These are phyloP conservation scores for Oeneis ivallda DNA, from an alignment of 2,888 invertebrate genomes.

Conservation along the genomic window DNA sequence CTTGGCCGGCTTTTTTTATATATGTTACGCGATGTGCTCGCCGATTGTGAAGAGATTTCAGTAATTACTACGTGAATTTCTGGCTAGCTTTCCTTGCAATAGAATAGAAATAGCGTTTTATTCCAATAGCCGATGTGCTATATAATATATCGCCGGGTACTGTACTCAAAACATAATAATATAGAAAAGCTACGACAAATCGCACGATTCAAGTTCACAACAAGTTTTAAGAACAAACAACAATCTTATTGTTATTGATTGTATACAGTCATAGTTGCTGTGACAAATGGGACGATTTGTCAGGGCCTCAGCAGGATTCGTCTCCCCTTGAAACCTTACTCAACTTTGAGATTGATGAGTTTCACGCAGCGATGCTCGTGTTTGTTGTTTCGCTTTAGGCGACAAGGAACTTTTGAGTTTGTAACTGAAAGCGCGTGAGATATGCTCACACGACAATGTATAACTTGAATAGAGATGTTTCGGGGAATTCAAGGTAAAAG, in stretches of 20 bases:
- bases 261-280: slow-evolving; percentile 32
- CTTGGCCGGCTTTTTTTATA: no score
- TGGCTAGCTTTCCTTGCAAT: no score
- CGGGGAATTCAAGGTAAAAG: neutral
- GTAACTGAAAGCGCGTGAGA: slow-evolving; percentile 41
- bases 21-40: no score
- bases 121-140: no score
- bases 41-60: no score
- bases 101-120: no score
- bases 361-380: slow-evolving; percentile 51
- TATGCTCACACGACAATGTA: neutral
- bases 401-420: slow-evolving; percentile 54
- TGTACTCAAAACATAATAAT: neutral
- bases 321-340: slow-evolving; percentile 30
- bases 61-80: no score
- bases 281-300: slow-evolving; percentile 37
- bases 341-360: slow-evolving; percentile 62
- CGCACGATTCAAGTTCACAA: neutral
- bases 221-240: neutral
- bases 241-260: slow-evolving; percentile 25
- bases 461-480: slow-evolving; percentile 6
- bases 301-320: slow-evolving; percentile 30
- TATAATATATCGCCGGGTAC: no score
- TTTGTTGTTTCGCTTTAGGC: slow-evolving; percentile 42
- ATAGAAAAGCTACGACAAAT: neutral